Evolutionary conservation across 2,888 invertebrate genomes (phyloP).

Genomic region (Tetranychus truncatus): DNA sequence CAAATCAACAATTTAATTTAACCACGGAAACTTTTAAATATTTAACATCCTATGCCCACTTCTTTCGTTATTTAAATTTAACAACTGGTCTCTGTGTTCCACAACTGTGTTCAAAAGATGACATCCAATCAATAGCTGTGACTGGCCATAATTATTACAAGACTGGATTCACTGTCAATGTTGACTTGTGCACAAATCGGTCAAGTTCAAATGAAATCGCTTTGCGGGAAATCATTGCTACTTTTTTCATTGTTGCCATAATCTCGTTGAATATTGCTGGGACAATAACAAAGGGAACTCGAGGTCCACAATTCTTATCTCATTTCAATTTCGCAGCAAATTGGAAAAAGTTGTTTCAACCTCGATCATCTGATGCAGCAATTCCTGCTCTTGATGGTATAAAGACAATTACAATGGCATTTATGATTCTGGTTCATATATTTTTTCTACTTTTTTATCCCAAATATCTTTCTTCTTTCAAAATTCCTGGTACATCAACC

Average conservation of each 20-base stretch:
- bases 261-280: conserved; percentile 1
- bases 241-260: background rate
- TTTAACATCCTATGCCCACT: background rate
- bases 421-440: background rate
- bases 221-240: background rate
- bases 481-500: background rate
- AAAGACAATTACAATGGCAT: background rate
- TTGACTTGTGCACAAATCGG: background rate
- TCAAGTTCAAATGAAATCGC: background rate
- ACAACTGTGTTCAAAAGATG: background rate
- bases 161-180: background rate
- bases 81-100: conserved; percentile 3
- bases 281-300: background rate
- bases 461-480: background rate
- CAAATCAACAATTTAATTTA: background rate
- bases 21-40: background rate
- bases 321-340: background rate
- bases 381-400: background rate
- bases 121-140: background rate
- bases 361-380: background rate
- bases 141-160: background rate
- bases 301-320: background rate
- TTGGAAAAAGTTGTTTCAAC: background rate
- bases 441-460: conserved; percentile 5
- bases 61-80: background rate